These are phyloP conservation scores for Yponomeuta sedellus DNA, from an alignment of 2,888 invertebrate species.

Conservation along the genomic window DNA sequence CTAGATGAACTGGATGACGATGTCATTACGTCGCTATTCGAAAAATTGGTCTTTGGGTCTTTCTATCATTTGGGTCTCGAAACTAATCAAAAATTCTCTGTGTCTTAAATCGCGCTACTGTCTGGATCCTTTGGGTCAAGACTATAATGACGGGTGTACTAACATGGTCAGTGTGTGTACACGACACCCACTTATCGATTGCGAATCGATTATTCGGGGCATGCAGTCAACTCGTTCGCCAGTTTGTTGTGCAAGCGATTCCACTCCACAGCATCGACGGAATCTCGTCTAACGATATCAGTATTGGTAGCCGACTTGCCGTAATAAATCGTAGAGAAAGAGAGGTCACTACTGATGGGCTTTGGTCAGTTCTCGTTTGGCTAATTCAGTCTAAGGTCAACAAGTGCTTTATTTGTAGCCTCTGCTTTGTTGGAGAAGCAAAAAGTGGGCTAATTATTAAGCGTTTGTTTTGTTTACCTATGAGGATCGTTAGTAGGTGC, in stretches of 20 bases:
- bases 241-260: conserved; percentile 18
- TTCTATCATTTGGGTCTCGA: no score
- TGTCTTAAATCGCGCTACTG: no score
- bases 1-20: no score
- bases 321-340: background rate
- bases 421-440: background rate
- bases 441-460: background rate
- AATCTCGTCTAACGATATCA: conserved; percentile 20
- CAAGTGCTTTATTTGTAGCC: background rate
- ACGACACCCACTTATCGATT: background rate
- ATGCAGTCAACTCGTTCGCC: background rate
- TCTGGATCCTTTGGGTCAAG: background rate
- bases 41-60: no score
- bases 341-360: background rate
- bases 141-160: background rate
- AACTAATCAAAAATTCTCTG: no score
- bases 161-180: background rate
- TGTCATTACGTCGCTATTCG: no score
- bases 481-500: background rate
- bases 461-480: background rate
- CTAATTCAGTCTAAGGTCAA: conserved; percentile 10
- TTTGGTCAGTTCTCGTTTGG: background rate
- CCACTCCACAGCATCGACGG: conserved; percentile 25
- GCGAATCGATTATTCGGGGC: background rate
- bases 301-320: background rate